Evolutionary conservation across 2,888 invertebrate species (phyloP).

Genomic region (Globia sparganii): DNA sequence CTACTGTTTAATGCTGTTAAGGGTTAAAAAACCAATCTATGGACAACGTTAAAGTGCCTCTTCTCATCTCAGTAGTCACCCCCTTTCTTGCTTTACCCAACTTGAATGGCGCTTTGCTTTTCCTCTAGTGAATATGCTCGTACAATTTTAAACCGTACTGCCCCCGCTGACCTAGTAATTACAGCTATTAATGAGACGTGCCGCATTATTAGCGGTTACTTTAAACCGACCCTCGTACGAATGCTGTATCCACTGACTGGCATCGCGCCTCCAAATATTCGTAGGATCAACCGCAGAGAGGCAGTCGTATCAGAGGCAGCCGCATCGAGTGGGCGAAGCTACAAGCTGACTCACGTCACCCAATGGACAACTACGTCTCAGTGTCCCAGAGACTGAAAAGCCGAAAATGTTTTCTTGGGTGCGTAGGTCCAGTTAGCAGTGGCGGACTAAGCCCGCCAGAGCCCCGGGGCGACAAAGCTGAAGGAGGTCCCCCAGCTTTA

Average conservation of each 20-base stretch:
- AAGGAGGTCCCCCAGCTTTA: too few species aligned
- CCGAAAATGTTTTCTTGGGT: too few species aligned
- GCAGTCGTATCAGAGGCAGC: too few species aligned
- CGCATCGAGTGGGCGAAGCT: neutral
- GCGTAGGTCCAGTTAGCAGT: too few species aligned
- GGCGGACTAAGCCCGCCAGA: too few species aligned
- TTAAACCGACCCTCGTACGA: neutral
- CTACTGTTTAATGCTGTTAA: neutral
- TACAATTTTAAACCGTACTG: neutral
- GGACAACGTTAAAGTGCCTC: neutral
- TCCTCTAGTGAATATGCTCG: neutral
- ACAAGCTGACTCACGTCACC: neutral
- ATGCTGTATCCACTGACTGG: too few species aligned
- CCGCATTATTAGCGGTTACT: neutral
- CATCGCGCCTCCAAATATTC: too few species aligned
- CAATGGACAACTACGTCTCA: too few species aligned
- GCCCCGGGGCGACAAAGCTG: too few species aligned
- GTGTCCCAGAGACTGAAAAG: too few species aligned
- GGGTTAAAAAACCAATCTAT: neutral
- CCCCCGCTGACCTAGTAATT: neutral
- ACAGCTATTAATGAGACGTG: neutral
- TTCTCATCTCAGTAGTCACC: neutral
- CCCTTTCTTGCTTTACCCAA: neutral
- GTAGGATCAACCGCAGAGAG: too few species aligned
- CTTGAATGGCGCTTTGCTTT: too few species aligned